Conservation (phyloP, 64 coral and sea anemone species). For the Porites australiensis region DNA sequence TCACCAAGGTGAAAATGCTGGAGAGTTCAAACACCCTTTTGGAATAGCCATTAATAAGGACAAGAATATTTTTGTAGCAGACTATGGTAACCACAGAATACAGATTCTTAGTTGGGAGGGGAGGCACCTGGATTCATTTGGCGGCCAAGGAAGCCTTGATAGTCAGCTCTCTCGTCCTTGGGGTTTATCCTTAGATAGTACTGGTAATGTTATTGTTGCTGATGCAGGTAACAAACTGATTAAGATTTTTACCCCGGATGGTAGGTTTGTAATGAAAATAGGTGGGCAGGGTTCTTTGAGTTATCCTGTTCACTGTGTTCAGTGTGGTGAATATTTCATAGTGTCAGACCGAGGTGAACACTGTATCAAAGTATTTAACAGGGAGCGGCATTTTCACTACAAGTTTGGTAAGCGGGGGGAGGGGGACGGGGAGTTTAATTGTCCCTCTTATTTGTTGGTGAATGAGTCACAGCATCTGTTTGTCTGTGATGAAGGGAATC, state of each 20-base stretch:
- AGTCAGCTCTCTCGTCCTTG: conserved; percentile 73
- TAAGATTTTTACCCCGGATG: conserved; percentile 39
- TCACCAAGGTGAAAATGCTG: background rate
- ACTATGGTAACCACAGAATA: background rate
- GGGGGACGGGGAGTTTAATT: conserved; percentile 42
- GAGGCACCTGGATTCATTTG: background rate
- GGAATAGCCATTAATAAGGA: background rate
- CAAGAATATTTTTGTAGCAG: background rate
- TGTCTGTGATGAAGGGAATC: conserved; percentile 63
- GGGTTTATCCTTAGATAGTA: conserved; percentile 74
- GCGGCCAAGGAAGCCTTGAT: background rate
- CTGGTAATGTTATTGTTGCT: conserved; percentile 86
- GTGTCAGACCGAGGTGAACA: background rate
- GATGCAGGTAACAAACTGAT: conserved; percentile 77
- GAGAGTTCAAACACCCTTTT: background rate
- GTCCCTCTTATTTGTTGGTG: conserved; percentile 13
- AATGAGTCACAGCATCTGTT: conserved; percentile 64
- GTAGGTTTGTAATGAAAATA: conserved; percentile 66
- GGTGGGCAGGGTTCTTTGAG: background rate
- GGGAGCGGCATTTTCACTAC: too few species aligned
- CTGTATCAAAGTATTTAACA: conserved; percentile 12
- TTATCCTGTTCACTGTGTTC: conserved; percentile 6
- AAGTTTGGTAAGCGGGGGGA: background rate
- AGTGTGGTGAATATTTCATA: conserved; percentile 19
- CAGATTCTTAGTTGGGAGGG: conserved; percentile 1